phyloP scores from a whole-genome alignment of 2,113 vertebrate species.

The Sorex fumeus region DNA sequence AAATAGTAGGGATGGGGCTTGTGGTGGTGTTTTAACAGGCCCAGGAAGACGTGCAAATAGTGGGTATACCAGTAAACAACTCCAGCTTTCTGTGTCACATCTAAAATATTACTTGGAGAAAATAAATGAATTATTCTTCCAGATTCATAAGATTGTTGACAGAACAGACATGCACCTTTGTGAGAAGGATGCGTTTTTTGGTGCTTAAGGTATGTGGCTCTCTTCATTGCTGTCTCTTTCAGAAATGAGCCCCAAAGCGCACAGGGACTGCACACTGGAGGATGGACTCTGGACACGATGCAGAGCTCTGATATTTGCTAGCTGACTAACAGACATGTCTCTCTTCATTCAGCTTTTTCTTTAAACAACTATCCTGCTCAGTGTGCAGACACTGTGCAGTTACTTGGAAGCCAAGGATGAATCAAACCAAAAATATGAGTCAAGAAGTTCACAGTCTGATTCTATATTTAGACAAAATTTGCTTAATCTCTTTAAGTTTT shows the following conservation, averaged over 20 bases:
- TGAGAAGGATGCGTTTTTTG: not conserved
- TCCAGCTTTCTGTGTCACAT: not conserved
- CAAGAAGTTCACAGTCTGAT: not conserved
- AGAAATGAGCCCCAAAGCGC: not conserved
- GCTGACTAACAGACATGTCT: not conserved
- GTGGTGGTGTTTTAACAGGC: conserved; percentile 79
- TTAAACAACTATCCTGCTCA: conserved; percentile 42
- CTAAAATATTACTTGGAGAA: conserved; percentile 21
- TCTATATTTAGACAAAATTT: conserved; percentile 28
- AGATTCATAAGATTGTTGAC: not conserved
- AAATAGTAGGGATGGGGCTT: conserved; percentile 77
- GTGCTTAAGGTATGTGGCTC: not conserved
- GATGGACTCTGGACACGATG: not conserved
- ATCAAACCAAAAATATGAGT: conserved; percentile 18
- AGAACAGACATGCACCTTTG: not conserved
- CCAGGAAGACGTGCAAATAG: conserved; percentile 75
- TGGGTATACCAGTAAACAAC: conserved; percentile 43
- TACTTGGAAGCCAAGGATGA: conserved; percentile 10
- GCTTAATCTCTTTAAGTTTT: not conserved
- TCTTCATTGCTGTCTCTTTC: not conserved
- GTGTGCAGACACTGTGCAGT: not conserved
- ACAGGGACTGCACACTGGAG: not conserved
- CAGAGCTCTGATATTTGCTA: conserved; percentile 21
- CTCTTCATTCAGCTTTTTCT: conserved; percentile 45
- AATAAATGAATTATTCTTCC: conserved; percentile 10